Evolutionary conservation across 2,113 vertebrate genomes (phyloP).

Genomic region (Siphamia tubifer): DNA sequence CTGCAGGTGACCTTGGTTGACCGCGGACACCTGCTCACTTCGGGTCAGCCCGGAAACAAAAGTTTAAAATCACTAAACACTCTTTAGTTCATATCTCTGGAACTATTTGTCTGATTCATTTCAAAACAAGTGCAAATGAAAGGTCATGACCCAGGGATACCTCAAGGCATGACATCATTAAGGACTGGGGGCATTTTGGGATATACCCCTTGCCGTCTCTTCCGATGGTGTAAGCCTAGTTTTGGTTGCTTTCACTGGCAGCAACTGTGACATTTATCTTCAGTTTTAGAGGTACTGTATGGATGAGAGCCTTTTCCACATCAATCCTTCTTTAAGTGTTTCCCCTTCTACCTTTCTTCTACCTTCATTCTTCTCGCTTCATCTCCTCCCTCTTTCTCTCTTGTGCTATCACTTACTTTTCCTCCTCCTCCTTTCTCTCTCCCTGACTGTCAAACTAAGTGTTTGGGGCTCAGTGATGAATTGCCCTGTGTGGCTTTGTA

Average conservation of each 20-base stretch:
- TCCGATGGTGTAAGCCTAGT: too few species aligned
- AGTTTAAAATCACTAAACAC: too few species aligned
- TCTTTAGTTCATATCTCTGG: too few species aligned
- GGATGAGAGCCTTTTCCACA: neutral
- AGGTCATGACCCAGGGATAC: too few species aligned
- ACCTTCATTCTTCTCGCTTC: constrained; percentile 17
- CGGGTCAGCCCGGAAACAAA: too few species aligned
- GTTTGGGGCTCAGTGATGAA: constrained; percentile 80
- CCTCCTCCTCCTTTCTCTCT: constrained; percentile 18
- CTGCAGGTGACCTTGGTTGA: too few species aligned
- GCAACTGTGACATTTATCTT: constrained; percentile 11
- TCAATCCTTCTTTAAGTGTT: constrained; percentile 3
- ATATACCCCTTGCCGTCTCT: too few species aligned
- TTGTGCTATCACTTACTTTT: constrained; percentile 10
- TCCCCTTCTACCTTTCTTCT: constrained; percentile 17
- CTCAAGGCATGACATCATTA: too few species aligned
- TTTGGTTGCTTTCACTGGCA: neutral
- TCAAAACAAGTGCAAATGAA: too few species aligned
- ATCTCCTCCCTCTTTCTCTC: constrained; percentile 25
- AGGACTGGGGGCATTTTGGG: too few species aligned
- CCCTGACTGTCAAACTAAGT: constrained; percentile 76
- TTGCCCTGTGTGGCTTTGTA: constrained; percentile 82
- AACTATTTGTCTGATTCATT: too few species aligned
- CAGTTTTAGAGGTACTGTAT: neutral
- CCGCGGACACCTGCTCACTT: too few species aligned